Base-by-base conservation (phyloP, 1,140 invertebrate genomes). In the Euglossa dilemma region DNA sequence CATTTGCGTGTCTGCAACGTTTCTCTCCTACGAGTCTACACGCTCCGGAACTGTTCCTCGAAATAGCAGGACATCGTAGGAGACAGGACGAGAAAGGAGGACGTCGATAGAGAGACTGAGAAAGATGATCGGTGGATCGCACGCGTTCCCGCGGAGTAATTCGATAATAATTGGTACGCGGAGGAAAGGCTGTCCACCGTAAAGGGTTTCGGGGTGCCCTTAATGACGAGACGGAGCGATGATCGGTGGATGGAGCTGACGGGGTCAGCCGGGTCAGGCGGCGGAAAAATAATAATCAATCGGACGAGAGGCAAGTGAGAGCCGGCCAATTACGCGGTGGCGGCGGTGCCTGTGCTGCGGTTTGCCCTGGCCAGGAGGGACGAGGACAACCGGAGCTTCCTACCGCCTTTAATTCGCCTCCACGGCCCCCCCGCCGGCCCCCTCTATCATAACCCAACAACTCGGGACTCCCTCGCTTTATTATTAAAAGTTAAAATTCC, bases 401-500 rank as follows among this genome's bases (percentile, higher is more conserved):
- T 90, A 66, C 80, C 77, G 75, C 85, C 84, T 90, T 91, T 90
- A 87, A 91, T 92, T 91, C 86, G 75, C 90, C 85, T 84, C 87
- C 80, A 72, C 78, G 86, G 80, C 70, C 61, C 64, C 59, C 20
- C 57, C 61, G 25, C 72, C 57, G 36, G 45, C 88, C 83, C 76
- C 56, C 59, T 57, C 76, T 91, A 92, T 91, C 89, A 91, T 91
- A 93, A 93, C 88, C 84, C 86, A 90, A 91, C 91, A 92, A 91
- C 91, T 80, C 85, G 84, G 77, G 88, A 91, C 92, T 92, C 92
- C 93, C 92, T 93, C 92, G 92, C 92, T 93, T 94, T 92, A 92
- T 93, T 93, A 94, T 93, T 94, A 94, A 94, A 94, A 93, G 91
- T 93, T 93, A 87, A 93, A 93, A 91, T 87, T 88, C 90, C 92